Evolutionary conservation across 2,888 invertebrate species (phyloP), one percentile per base, ranked within the genome.

Genomic region (Sturmia bella): DNA sequence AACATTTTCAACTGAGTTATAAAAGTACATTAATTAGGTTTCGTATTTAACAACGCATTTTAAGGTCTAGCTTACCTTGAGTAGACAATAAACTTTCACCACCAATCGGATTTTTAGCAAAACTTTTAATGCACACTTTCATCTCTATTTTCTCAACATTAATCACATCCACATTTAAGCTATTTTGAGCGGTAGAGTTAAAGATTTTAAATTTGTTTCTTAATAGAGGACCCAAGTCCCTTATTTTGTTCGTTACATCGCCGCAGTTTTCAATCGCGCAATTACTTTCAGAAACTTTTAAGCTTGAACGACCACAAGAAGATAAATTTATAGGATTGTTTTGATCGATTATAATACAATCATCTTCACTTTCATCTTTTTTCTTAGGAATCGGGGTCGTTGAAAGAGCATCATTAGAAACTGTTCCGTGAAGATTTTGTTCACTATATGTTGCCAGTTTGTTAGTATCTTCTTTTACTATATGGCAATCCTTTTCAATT

Each of bases 31-130:
- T 3, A 27, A 27, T 27, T 27, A 27, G 0, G 13, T 5, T 13
- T 24, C 32, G 0, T 19, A 37, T 50, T 64, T 50, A 64, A 19
- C 32, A n/a, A 19, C 1, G 0, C 37, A 37, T 39, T 64, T 3
- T 9, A 27, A 27, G 3, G 24, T 24, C 2, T n/a, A 6, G 27
- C 7, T 43, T 52, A 41, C 41, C 27, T 11, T 39, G 17, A 52
- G 4, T n/a, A 9, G 24, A 7, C 12, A 24, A 3, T 2, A 4
- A 11, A 43, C n/a, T 24, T 12, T 13, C 17, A 11, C 32, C 6
- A 1, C 13, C 11, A 45, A 15, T 11, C 2, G 56, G 73, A 45
- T 74, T 63, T 66, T 1, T 57, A 27, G 48, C 27, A 57, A 39
- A 66, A 32, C 41, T 57, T 27, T 19, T 75, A 0, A 48, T 17